Base-by-base conservation (phyloP, 2,888 invertebrate genomes). In the Chymomyza amoena region DNA sequence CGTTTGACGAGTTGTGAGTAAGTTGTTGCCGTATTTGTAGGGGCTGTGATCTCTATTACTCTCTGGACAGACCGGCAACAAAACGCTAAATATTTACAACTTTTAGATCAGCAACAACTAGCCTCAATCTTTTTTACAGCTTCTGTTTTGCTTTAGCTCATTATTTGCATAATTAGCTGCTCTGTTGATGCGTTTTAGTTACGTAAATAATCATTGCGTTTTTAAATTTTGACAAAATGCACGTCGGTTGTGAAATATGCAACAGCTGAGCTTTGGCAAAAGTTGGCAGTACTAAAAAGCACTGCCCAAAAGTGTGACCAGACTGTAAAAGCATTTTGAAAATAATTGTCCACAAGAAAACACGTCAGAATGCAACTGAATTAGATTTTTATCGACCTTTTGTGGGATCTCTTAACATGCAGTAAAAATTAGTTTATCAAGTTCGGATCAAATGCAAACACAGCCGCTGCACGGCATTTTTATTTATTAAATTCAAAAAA, bases 1-100 rank as follows among this genome's bases (percentile, higher is more conserved):
- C 39, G 75, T 73, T 70, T 75, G 68, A 72, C 75, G 66, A 63
- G 68, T 64, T 77, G 54, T 15, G 45, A 28, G 39, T 62, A 70
- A 54, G 70, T 75, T 62, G 20, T 62, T 25, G 32, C 15, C 72
- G 51, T 32, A 15, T 45, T 18, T n/a, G 36, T 62, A 20, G 18
- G 51, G 39, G 65, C 56, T 52, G 0, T 52, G 25, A 15, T 4
- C 52, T 13, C 15, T 16, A 6, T 18, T 16, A 9, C 20, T 54
- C 10, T 54, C 16, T 54, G 16, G 6, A 20, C 54, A 13, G 20
- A 20, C 16, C 54, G 20, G 54, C 16, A 18, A 20, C 16, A 1
- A 45, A 13, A 45, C 1, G 39, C 39, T 2, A 4, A 45, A 2
- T 45, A 13, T 13, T 13, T n/a, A 28, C 57, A 57, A 57, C 13